phyloP scores from a whole-genome alignment of 2,113 vertebrate genomes.

The Cacatua alba region DNA sequence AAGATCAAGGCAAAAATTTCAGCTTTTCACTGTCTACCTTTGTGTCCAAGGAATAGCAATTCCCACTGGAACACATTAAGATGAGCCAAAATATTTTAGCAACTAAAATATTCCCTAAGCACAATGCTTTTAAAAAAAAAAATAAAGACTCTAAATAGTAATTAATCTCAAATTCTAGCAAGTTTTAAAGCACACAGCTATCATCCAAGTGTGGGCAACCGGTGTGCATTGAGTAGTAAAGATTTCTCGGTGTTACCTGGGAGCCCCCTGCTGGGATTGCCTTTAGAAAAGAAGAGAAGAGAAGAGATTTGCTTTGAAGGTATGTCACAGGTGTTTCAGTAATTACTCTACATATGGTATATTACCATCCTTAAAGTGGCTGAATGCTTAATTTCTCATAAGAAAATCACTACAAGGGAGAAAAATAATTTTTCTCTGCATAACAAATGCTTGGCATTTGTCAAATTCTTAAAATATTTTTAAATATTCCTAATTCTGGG shows the following conservation, averaged over 20 bases:
- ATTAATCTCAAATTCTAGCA: background rate
- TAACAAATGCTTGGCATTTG: background rate
- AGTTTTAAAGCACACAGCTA: background rate
- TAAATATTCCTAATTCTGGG: background rate
- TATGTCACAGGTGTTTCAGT: background rate
- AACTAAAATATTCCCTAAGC: background rate
- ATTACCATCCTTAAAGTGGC: background rate
- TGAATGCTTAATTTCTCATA: background rate
- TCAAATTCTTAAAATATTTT: background rate
- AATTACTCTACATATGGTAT: background rate
- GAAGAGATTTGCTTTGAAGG: background rate
- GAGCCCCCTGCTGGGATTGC: constrained; percentile 69
- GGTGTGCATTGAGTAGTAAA: background rate
- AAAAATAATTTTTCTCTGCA: background rate
- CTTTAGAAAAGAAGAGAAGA: background rate
- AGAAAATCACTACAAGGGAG: background rate
- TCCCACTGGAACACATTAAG: background rate
- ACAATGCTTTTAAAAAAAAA: background rate
- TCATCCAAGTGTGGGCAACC: background rate
- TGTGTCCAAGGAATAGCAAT: background rate
- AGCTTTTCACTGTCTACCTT: background rate
- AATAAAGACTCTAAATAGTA: background rate
- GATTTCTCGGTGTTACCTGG: constrained; percentile 35
- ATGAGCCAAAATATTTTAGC: background rate
- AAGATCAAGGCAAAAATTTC: background rate